These are phyloP conservation scores for Aepyceros melampus DNA, from an alignment of 2,113 vertebrate genomes.

Conservation along the genomic window DNA sequence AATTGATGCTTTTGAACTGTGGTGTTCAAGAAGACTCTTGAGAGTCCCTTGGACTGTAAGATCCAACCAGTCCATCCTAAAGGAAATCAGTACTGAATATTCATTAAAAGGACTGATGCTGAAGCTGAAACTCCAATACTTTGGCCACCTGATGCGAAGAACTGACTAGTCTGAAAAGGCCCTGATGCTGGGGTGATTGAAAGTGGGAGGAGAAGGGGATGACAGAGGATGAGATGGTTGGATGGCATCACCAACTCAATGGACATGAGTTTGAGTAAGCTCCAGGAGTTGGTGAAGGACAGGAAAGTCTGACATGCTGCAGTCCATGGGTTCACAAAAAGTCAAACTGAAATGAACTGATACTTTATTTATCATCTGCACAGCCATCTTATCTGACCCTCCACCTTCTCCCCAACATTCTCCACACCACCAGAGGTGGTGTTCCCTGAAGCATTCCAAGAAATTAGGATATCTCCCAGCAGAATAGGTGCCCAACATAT, in stretches of 20 bases:
- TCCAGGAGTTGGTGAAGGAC: background rate
- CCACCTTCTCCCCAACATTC: accelerated
- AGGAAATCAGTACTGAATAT: background rate
- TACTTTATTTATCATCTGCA: background rate
- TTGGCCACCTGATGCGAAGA: background rate
- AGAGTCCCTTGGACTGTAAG: background rate
- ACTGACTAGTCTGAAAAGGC: background rate
- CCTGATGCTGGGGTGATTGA: background rate
- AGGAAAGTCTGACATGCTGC: background rate
- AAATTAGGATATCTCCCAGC: background rate
- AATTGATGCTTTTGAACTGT: background rate
- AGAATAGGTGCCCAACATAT: background rate
- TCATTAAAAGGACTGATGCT: background rate
- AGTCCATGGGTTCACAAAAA: background rate
- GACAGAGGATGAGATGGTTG: background rate
- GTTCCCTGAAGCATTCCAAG: background rate
- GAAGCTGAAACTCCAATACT: background rate
- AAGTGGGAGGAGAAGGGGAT: background rate
- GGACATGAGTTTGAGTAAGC: background rate
- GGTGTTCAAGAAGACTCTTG: background rate
- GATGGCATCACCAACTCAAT: background rate
- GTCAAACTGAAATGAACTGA: background rate
- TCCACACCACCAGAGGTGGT: background rate
- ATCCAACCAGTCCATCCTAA: background rate
- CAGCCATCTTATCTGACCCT: background rate